A percentile compares a stretch with the other conserved stretches of the same genome.
These are phyloP conservation scores for Oostethus manadensis DNA, from an alignment of 2,113 vertebrate genomes.

Conservation along the genomic window DNA sequence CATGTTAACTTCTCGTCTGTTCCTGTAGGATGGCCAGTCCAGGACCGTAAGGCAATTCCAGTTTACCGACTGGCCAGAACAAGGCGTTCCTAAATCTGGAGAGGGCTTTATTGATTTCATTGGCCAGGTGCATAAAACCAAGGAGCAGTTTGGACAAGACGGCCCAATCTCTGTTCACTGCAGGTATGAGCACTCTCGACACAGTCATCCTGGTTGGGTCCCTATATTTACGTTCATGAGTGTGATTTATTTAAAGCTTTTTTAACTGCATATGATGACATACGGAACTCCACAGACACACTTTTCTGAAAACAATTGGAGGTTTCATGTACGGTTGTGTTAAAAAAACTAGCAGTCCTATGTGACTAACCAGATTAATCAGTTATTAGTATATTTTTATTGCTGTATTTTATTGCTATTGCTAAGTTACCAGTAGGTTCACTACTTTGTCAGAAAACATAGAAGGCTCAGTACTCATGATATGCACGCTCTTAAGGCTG, in stretches of 20 bases:
- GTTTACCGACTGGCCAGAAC: slow-evolving; percentile 98
- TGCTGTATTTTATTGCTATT: too few relatives aligned
- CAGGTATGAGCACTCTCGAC: slow-evolving; percentile 74
- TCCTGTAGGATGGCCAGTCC: slow-evolving; percentile 88
- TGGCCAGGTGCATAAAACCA: slow-evolving; percentile 98
- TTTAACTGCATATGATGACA: background rate
- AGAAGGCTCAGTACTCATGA: too few relatives aligned
- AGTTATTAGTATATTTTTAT: too few relatives aligned
- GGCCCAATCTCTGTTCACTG: slow-evolving; percentile 98
- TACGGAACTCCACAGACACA: background rate
- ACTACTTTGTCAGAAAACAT: too few relatives aligned
- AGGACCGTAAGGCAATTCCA: slow-evolving; percentile 97
- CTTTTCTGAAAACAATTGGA: slow-evolving; percentile 14
- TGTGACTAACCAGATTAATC: too few relatives aligned
- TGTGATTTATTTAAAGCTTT: background rate
- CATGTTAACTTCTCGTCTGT: background rate
- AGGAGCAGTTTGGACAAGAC: slow-evolving; percentile 98
- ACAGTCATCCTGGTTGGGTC: background rate
- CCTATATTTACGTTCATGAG: background rate
- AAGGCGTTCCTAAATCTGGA: slow-evolving; percentile 94
- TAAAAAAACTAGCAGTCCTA: too few relatives aligned
- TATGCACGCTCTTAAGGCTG: too few relatives aligned
- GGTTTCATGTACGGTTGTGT: too few relatives aligned
- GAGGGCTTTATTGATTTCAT: slow-evolving; percentile 98
- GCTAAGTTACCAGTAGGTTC: too few relatives aligned